A percentile compares a stretch with the other conserved stretches of the same genome.
These are phyloP conservation scores for Orgyia antiqua DNA, from an alignment of 2,888 invertebrate genomes.

Conservation along the genomic window DNA sequence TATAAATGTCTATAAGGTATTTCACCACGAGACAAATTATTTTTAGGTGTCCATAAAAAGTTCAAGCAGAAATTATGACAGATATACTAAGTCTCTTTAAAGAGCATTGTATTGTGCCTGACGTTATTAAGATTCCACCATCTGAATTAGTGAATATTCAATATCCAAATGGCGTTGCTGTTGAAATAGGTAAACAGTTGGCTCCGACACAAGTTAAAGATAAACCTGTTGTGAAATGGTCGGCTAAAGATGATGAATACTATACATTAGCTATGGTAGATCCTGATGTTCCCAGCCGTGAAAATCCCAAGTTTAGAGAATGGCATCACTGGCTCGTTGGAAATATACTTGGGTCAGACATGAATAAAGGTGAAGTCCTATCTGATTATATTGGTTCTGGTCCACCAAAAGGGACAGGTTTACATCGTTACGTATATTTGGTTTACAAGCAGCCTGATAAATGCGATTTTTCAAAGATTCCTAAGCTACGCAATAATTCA, in stretches of 20 bases:
- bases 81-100: slow-evolving; percentile 51
- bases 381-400: slow-evolving; percentile 81
- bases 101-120: slow-evolving; percentile 81
- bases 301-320: slow-evolving; percentile 82
- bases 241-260: slow-evolving; percentile 73
- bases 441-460: slow-evolving; percentile 79
- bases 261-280: slow-evolving; percentile 83
- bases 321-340: slow-evolving; percentile 89
- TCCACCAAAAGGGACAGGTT: slow-evolving; percentile 84
- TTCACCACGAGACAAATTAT: too few species aligned
- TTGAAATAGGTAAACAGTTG: slow-evolving; percentile 81
- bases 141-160: slow-evolving; percentile 64
- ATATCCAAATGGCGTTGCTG: slow-evolving; percentile 67
- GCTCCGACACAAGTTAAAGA: slow-evolving; percentile 86
- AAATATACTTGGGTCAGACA: slow-evolving; percentile 82
- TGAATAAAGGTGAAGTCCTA: slow-evolving; percentile 80
- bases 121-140: slow-evolving; percentile 81
- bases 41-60: too few species aligned
- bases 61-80: slow-evolving; percentile 45
- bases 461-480: slow-evolving; percentile 54
- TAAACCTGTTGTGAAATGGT: slow-evolving; percentile 81
- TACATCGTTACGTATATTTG: slow-evolving; percentile 85
- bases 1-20: background rate
- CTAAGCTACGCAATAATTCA: slow-evolving; percentile 60
- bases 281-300: slow-evolving; percentile 87